A percentile compares a stretch with the other conserved stretches of the same genome.
These are phyloP conservation scores for Nebria ingens DNA, from an alignment of 1,140 invertebrate genomes.

Conservation along the genomic window DNA sequence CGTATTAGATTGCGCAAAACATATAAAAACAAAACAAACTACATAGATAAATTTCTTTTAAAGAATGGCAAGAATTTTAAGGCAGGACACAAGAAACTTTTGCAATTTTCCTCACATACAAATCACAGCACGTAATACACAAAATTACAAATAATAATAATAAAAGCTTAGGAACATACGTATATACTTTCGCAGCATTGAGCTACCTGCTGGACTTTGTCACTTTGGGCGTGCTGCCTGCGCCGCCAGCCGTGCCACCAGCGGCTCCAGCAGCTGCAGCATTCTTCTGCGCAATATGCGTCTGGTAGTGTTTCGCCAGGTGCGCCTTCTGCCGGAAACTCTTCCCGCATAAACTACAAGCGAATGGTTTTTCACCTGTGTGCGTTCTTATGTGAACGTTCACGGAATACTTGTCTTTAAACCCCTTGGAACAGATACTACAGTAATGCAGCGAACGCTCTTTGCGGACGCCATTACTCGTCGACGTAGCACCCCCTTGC, in stretches of 20 bases:
- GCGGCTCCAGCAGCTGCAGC: slow-evolving; percentile 26
- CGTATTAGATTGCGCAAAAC: not conserved
- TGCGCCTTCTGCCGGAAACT: slow-evolving; percentile 94
- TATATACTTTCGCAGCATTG: not conserved
- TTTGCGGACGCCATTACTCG: slow-evolving; percentile 54
- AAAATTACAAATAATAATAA: not conserved
- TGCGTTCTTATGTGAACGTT: slow-evolving; percentile 87
- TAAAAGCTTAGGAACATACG: slow-evolving; percentile 4
- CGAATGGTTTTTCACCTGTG: slow-evolving; percentile 83
- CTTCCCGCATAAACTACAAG: slow-evolving; percentile 79
- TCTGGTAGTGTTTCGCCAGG: slow-evolving; percentile 94
- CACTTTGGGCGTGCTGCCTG: too few relatives aligned
- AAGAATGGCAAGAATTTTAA: slow-evolving; percentile 7
- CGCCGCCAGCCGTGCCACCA: not conserved
- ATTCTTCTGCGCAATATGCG: slow-evolving; percentile 75
- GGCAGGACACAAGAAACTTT: not conserved
- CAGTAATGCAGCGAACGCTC: slow-evolving; percentile 82
- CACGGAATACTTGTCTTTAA: slow-evolving; percentile 89
- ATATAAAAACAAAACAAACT: not conserved
- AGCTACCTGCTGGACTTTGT: not conserved
- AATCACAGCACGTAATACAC: slow-evolving; percentile 7
- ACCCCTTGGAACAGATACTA: slow-evolving; percentile 83
- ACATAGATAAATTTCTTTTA: not conserved
- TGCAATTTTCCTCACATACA: slow-evolving; percentile 8
- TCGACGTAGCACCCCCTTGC: slow-evolving; percentile 34